These are phyloP conservation scores for Linyphia triangularis DNA, from an alignment of 2,888 invertebrate species.

Conservation along the genomic window DNA sequence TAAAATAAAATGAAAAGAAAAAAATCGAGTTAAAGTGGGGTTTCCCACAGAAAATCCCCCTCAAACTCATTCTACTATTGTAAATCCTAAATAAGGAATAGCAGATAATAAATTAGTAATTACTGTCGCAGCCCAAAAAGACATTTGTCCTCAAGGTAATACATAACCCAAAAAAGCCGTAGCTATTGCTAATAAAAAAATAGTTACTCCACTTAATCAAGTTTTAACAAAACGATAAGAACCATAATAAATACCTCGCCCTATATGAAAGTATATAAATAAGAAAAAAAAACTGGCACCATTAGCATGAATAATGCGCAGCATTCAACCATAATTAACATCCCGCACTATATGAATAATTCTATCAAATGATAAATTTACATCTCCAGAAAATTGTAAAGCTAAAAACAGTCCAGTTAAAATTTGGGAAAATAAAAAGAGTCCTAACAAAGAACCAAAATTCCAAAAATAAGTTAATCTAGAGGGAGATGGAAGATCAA, in stretches of 20 bases:
- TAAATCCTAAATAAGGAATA: slow-evolving; percentile 85
- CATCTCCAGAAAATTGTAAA: slow-evolving; percentile 85
- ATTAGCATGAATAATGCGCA: slow-evolving; percentile 86
- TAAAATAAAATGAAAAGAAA: slow-evolving; percentile 86
- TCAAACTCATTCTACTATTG: slow-evolving; percentile 86
- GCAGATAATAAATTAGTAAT: slow-evolving; percentile 88
- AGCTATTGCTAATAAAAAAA: slow-evolving; percentile 86
- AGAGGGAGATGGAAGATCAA: slow-evolving; percentile 40
- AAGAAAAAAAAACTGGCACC: slow-evolving; percentile 88
- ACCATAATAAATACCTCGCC: slow-evolving; percentile 81
- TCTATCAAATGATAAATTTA: slow-evolving; percentile 83
- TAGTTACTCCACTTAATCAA: slow-evolving; percentile 85
- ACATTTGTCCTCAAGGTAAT: slow-evolving; percentile 89
- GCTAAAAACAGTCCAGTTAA: slow-evolving; percentile 85
- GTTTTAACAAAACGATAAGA: slow-evolving; percentile 82
- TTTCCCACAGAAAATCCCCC: slow-evolving; percentile 88
- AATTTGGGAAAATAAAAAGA: slow-evolving; percentile 83
- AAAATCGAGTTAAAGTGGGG: slow-evolving; percentile 87
- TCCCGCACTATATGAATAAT: slow-evolving; percentile 83
- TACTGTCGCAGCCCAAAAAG: slow-evolving; percentile 89
- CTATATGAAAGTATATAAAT: slow-evolving; percentile 85
- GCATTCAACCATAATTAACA: slow-evolving; percentile 85
- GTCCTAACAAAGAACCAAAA: slow-evolving; percentile 78
- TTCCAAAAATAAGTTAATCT: slow-evolving; percentile 54
- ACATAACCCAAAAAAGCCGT: slow-evolving; percentile 90